These are phyloP conservation scores for Reticulitermes lucifugus DNA, from an alignment of 2,888 invertebrate species.

Conservation along the genomic window DNA sequence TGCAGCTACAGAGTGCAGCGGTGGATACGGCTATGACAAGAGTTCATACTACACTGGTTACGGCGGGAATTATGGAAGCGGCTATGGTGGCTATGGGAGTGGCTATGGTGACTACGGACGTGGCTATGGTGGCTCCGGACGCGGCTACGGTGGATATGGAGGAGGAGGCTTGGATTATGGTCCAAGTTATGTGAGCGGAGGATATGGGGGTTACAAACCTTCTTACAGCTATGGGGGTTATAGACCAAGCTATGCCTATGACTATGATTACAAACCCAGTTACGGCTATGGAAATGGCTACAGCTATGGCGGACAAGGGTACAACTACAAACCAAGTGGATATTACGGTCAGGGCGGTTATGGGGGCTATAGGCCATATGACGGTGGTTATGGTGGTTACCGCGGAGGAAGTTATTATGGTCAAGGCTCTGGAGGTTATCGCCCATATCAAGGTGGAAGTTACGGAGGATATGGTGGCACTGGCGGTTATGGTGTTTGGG, in stretches of 20 bases:
- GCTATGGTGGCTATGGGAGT: not conserved
- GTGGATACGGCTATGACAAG: not conserved
- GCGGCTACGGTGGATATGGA: constrained; percentile 19
- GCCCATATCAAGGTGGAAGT: not conserved
- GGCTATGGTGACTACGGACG: not conserved
- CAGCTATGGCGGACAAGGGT: not conserved
- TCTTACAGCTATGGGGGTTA: not conserved
- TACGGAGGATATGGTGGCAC: not conserved
- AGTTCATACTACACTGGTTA: not conserved
- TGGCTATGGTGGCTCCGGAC: not conserved
- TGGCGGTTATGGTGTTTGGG: not conserved
- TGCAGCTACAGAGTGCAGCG: not conserved
- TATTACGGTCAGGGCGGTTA: not conserved
- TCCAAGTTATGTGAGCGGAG: not conserved
- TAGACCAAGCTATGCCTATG: not conserved
- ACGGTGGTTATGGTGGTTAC: not conserved
- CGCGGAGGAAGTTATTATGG: not conserved
- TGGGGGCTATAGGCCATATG: constrained; percentile 9
- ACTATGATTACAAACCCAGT: constrained; percentile 1
- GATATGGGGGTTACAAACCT: not conserved
- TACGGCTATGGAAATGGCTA: not conserved
- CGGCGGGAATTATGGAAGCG: not conserved
- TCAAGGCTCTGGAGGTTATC: not conserved
- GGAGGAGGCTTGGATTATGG: not conserved
- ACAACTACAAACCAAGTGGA: not conserved